Conservation (phyloP, 2,113 vertebrate species). For the Excalfactoria chinensis region DNA sequence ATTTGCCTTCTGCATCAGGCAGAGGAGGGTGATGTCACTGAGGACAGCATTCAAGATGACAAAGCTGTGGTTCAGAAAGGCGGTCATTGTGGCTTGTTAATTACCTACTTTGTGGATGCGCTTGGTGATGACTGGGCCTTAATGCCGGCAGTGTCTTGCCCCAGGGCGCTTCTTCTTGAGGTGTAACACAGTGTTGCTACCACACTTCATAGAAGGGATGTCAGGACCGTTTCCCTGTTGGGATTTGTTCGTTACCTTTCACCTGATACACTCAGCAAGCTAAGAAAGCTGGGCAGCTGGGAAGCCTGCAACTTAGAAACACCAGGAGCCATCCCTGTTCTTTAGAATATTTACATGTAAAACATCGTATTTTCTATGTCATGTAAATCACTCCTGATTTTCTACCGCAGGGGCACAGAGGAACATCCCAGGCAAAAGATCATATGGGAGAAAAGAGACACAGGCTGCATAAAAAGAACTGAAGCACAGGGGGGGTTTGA, state of each 20-base stretch:
- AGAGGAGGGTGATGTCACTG: neutral
- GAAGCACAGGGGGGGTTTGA: neutral
- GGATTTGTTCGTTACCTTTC: neutral
- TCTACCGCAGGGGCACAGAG: neutral
- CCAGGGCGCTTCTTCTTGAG: neutral
- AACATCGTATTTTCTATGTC: neutral
- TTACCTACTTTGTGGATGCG: neutral
- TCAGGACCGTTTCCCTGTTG: neutral
- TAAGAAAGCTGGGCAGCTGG: neutral
- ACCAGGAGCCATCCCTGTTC: neutral
- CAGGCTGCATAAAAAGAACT: neutral
- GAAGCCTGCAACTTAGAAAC: neutral
- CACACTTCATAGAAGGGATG: neutral
- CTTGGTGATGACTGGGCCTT: neutral
- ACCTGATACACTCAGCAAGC: neutral
- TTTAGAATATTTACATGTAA: neutral
- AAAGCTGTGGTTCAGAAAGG: neutral
- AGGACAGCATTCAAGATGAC: neutral
- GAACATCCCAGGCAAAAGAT: neutral
- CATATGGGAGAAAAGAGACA: neutral
- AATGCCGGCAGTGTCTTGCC: rapidly evolving
- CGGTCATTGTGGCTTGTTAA: neutral
- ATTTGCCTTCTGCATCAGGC: neutral
- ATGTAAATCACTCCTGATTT: neutral
- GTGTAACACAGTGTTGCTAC: neutral